Evolutionary conservation across 1,140 invertebrate genomes (phyloP), one percentile per base, ranked within the genome.

Genomic region (Pseudomyrmex dendroicus): DNA sequence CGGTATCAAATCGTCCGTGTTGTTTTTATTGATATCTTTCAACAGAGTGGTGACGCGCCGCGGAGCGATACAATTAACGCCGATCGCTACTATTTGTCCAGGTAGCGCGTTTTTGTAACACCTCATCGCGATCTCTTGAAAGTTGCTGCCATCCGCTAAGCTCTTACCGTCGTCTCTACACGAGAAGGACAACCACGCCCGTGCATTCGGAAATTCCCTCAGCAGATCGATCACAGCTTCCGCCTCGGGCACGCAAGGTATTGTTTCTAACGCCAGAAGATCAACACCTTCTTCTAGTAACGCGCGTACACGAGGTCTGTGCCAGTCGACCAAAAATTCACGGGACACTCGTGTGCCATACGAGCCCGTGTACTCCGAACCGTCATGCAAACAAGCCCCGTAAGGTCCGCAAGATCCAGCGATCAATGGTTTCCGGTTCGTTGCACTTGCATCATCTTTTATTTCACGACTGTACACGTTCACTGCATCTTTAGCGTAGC

Each of bases 361-460:
- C 80, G 95, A 95, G 46, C 98, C 98, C 46, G 95, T 96, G 91
- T 99, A 99, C 93, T 99, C 99, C 0, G 98, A 99, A 12, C 97
- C 97, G 93, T 99, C 98, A 90, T 97, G 96, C 3, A 98, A 94
- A 77, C 95, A 96, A 2, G 98, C 98, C 0, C 98, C 99, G 91
- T 98, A 99, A 0, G 98, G 98, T 0, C 98, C 98, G 56, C 99
- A 96, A 0, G 98, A 98, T 9, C 98, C 98, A 48, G 97, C 96
- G 64, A 98, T 95, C 57, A 97, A 85, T 5, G 97, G 96, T 10
- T 92, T 89, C 15, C 59, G 44, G 59, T 94, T 94, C 35, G 59
- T 50, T 0, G 91, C 86, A 8, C 80, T 73, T 13, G 4, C 48
- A 20, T 70, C 66, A 4, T 78, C 77, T 68, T 93, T 88, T 57